Conservation (phyloP, 1,140 invertebrate species). For the Drosophila micromelanica region DNA sequence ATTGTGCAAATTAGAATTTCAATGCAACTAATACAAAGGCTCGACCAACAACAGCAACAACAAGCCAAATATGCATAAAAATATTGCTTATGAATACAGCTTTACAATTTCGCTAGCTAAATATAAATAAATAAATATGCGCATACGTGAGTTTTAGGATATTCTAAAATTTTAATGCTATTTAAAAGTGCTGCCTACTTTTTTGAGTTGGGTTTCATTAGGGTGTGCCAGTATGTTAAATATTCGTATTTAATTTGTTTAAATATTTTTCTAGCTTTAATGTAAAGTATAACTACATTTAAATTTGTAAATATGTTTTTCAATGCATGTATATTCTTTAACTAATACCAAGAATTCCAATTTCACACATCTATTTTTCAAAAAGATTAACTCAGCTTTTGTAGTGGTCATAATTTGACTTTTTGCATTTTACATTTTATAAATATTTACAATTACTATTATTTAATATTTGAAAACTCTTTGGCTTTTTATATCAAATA, state of each 20-base stretch:
- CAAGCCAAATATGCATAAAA: constrained; percentile 49
- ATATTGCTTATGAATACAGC: constrained; percentile 42
- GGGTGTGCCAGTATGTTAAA: background rate
- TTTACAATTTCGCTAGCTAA: constrained; percentile 32
- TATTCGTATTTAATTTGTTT: background rate
- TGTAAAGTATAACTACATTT: too few species aligned
- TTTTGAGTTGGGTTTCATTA: constrained; percentile 15
- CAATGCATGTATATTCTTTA: too few species aligned
- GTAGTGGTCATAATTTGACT: too few species aligned
- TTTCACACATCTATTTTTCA: too few species aligned
- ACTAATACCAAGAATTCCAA: too few species aligned
- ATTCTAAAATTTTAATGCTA: constrained; percentile 35
- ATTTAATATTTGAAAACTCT: too few species aligned
- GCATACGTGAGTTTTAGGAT: background rate
- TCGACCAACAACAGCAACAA: constrained; percentile 28
- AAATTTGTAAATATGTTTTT: too few species aligned
- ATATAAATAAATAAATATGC: constrained; percentile 21
- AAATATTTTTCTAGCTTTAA: background rate
- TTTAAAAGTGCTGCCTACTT: constrained; percentile 48
- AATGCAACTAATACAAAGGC: constrained; percentile 67
- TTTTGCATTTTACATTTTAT: background rate
- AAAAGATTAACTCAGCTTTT: too few species aligned
- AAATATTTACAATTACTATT: background rate
- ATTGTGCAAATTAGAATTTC: constrained; percentile 72
- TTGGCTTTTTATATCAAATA: background rate